Conservation (phyloP, 2,797 vertebrate genomes). For the Cephalopachus bancanus region DNA sequence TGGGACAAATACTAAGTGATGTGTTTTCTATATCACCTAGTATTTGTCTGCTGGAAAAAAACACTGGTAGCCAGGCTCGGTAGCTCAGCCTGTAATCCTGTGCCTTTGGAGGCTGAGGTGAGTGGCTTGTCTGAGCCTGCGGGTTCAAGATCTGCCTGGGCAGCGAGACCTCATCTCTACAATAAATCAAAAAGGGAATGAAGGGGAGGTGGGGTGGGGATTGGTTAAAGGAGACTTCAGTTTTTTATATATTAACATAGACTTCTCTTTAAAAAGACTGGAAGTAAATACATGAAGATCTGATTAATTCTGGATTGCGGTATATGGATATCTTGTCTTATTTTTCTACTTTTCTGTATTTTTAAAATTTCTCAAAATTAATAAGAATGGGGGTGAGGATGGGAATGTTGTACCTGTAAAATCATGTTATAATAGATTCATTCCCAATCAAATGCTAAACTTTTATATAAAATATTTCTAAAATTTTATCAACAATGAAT, state of each 20-base stretch:
- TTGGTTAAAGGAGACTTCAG: slow-evolving; percentile 39
- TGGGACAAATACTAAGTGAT: too few species aligned
- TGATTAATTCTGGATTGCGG: slow-evolving; percentile 76
- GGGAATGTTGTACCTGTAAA: slow-evolving; percentile 73
- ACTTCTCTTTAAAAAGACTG: slow-evolving; percentile 67
- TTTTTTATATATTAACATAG: slow-evolving; percentile 69
- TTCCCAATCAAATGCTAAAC: slow-evolving; percentile 72
- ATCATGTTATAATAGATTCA: slow-evolving; percentile 70
- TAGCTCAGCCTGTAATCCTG: too few species aligned
- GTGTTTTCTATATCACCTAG: too few species aligned
- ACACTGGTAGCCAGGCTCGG: too few species aligned
- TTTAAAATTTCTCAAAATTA: slow-evolving; percentile 74
- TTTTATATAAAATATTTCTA: slow-evolving; percentile 84
- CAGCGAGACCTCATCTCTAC: too few species aligned
- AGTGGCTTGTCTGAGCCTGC: too few species aligned
- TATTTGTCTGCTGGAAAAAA: too few species aligned
- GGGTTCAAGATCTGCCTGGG: too few species aligned
- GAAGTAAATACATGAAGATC: slow-evolving; percentile 71
- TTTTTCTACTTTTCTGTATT: slow-evolving; percentile 85
- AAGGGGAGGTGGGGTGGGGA: background rate
- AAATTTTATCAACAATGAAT: slow-evolving; percentile 78
- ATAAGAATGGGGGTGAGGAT: slow-evolving; percentile 60
- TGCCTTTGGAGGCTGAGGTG: too few species aligned
- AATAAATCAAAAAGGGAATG: too few species aligned
- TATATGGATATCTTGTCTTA: slow-evolving; percentile 82